phyloP scores from a whole-genome alignment of 1,140 invertebrate species.

The Pantala flavescens region DNA sequence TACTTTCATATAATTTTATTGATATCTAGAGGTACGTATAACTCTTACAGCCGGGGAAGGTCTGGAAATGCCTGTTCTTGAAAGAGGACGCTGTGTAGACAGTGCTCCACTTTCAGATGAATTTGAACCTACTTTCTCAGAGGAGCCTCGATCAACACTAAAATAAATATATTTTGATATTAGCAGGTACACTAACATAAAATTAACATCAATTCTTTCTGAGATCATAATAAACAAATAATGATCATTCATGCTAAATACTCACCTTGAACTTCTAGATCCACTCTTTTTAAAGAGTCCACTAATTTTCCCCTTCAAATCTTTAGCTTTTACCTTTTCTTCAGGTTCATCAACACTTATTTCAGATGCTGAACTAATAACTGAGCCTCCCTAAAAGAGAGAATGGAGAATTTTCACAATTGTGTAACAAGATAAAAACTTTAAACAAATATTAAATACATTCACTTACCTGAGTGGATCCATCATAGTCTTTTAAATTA shows the following conservation, averaged over 20 bases:
- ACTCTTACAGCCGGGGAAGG: background rate
- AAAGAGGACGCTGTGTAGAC: background rate
- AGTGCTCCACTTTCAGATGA: background rate
- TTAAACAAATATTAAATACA: constrained; percentile 4
- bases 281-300: constrained; percentile 68
- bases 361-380: constrained; percentile 59
- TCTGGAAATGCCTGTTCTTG: background rate
- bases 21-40: background rate
- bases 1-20: too few relatives aligned
- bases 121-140: background rate
- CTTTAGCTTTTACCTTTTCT: constrained; percentile 54
- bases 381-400: background rate
- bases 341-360: constrained; percentile 50
- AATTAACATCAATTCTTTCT: too few relatives aligned
- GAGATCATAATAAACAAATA: background rate
- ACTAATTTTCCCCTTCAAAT: constrained; percentile 65
- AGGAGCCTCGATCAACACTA: background rate
- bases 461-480: background rate
- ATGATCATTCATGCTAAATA: background rate
- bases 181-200: too few relatives aligned
- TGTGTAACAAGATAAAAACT: background rate
- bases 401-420: too few relatives aligned
- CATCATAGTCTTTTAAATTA: background rate
- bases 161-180: background rate
- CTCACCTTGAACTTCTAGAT: constrained; percentile 54